phyloP scores from a whole-genome alignment of 2,888 invertebrate genomes.

The Meandrusa payeni region DNA sequence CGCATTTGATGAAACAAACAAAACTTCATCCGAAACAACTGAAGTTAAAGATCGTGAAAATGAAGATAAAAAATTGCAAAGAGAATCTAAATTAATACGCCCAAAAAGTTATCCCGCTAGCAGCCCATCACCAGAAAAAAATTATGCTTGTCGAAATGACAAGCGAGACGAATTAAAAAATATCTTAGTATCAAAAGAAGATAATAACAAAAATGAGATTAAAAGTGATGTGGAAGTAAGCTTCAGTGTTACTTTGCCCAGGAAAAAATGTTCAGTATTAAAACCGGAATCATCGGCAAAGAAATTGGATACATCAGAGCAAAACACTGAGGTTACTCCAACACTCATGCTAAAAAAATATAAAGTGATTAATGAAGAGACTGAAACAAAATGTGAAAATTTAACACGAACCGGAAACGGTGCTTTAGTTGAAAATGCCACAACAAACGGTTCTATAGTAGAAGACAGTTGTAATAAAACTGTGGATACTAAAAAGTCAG shows the following conservation, averaged over 20 bases:
- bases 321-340: conserved; percentile 33
- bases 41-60: conserved; percentile 41
- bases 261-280: conserved; percentile 42
- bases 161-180: conserved; percentile 49
- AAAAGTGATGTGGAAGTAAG: conserved; percentile 69
- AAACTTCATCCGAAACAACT: conserved; percentile 39
- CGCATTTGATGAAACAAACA: conserved; percentile 48
- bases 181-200: conserved; percentile 41
- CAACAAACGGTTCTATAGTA: conserved; percentile 39
- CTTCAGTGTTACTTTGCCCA: conserved; percentile 70
- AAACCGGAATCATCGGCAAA: conserved; percentile 43
- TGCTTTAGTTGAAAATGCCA: conserved; percentile 44
- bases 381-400: conserved; percentile 40
- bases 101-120: conserved; percentile 83
- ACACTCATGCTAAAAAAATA: conserved; percentile 61
- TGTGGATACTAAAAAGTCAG: conserved; percentile 46
- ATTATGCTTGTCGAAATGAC: conserved; percentile 46
- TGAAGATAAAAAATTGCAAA: conserved; percentile 42
- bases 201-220: conserved; percentile 35
- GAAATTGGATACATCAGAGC: conserved; percentile 35
- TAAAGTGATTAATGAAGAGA: conserved; percentile 47
- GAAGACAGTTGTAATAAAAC: conserved; percentile 50
- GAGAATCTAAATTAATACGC: conserved; percentile 72
- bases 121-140: conserved; percentile 67
- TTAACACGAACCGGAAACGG: conserved; percentile 37